These are phyloP conservation scores for Drosophila nikananu DNA, from an alignment of 1,140 invertebrate species.

Conservation along the genomic window DNA sequence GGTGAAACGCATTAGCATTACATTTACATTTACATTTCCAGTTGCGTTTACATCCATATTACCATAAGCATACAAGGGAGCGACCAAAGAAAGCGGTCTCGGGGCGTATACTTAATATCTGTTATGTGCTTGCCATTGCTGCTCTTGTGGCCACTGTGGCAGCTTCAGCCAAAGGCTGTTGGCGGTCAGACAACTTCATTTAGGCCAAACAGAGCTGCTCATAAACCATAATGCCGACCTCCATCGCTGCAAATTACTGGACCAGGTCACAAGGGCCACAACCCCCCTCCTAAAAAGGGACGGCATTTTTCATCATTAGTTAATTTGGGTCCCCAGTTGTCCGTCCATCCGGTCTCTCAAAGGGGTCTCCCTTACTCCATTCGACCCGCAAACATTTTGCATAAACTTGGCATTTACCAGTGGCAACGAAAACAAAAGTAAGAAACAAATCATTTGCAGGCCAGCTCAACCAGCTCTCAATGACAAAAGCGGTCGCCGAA, in stretches of 20 bases:
- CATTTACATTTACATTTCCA: slow-evolving; percentile 49
- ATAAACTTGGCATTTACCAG: slow-evolving; percentile 77
- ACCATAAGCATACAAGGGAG: slow-evolving; percentile 5
- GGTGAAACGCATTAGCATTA: slow-evolving; percentile 58
- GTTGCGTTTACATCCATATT: slow-evolving; percentile 17
- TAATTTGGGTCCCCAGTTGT: slow-evolving; percentile 59
- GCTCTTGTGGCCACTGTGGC: slow-evolving; percentile 21
- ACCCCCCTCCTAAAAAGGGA: neutral
- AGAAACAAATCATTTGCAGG: slow-evolving; percentile 72
- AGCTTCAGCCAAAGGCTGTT: neutral
- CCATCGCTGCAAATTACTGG: slow-evolving; percentile 56
- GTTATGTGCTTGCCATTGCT: slow-evolving; percentile 11
- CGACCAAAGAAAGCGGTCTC: slow-evolving; percentile 35
- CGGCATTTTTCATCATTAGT: slow-evolving; percentile 75
- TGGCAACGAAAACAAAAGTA: slow-evolving; percentile 70
- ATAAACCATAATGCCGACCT: slow-evolving; percentile 67
- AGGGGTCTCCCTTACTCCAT: neutral
- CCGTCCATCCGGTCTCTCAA: slow-evolving; percentile 1
- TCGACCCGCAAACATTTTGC: slow-evolving; percentile 53
- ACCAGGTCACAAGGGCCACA: neutral
- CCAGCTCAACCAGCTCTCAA: slow-evolving; percentile 49
- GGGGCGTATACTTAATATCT: slow-evolving; percentile 73
- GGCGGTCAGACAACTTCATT: slow-evolving; percentile 61
- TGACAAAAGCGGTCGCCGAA: slow-evolving; percentile 54
- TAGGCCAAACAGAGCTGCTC: slow-evolving; percentile 31